A percentile compares a stretch with the other conserved stretches of the same genome.
Conservation (phyloP, 1,140 invertebrate species). For the Monomorium pharaonis region DNA sequence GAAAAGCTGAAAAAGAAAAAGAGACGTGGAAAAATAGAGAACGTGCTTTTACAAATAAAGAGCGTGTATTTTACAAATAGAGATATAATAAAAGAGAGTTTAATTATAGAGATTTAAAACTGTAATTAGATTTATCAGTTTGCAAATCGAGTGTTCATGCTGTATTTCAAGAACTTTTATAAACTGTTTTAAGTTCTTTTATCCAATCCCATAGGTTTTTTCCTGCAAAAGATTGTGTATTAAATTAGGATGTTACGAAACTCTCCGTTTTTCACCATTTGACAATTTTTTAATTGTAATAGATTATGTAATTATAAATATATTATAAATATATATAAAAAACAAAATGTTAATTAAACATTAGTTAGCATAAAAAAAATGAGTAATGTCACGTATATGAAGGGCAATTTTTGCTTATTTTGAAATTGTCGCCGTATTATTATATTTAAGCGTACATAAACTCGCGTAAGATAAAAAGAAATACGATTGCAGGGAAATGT, state of each 20-base stretch:
- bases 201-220: background rate
- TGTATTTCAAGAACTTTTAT: background rate
- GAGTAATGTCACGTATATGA: background rate
- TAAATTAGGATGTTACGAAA: background rate
- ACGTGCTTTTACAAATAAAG: too few relatives aligned
- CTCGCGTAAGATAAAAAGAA: background rate
- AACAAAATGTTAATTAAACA: background rate
- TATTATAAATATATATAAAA: background rate
- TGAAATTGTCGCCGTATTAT: background rate
- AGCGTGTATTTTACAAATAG: background rate
- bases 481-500: background rate
- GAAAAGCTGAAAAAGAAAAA: background rate
- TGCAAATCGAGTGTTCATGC: background rate
- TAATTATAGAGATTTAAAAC: background rate
- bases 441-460: background rate
- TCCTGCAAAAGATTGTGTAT: background rate
- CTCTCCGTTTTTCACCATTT: too few relatives aligned
- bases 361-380: background rate
- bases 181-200: background rate
- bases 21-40: background rate
- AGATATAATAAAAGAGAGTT: background rate
- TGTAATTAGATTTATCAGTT: background rate
- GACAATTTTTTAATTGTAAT: background rate
- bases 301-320: too few relatives aligned
- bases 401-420: background rate